phyloP scores from a whole-genome alignment of 1,140 invertebrate species.

The Melipona quadrifasciata region DNA sequence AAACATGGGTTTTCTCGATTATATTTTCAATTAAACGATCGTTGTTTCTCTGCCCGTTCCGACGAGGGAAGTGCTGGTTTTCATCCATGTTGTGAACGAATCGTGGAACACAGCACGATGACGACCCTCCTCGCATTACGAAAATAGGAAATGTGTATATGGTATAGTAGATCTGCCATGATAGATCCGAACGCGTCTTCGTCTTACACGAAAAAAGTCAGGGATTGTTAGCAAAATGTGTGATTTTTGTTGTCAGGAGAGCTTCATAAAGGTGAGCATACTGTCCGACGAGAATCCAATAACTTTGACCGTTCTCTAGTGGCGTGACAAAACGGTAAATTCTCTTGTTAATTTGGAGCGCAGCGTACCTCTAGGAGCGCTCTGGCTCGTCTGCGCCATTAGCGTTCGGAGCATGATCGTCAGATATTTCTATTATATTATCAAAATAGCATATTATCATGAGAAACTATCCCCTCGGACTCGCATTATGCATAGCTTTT shows the following conservation, averaged over 20 bases:
- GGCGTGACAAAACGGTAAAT: conserved; percentile 3
- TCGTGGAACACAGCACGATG: conserved; percentile 5
- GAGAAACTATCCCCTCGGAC: conserved; percentile 42
- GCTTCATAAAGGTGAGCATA: conserved; percentile 69
- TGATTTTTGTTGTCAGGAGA: conserved; percentile 68
- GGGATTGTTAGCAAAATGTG: conserved; percentile 71
- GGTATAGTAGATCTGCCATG: conserved; percentile 72
- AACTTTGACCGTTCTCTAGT: not conserved
- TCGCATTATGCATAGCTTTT: not conserved
- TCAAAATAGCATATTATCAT: conserved; percentile 23
- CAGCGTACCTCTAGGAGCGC: conserved; percentile 49
- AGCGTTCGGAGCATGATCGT: conserved; percentile 70
- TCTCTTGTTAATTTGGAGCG: conserved; percentile 33
- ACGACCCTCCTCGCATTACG: conserved; percentile 25
- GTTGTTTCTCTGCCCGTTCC: not conserved
- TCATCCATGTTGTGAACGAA: not conserved
- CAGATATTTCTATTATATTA: conserved; percentile 63
- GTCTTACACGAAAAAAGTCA: conserved; percentile 67
- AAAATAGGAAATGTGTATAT: conserved; percentile 61
- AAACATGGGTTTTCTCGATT: conserved; percentile 66
- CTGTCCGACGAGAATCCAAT: not conserved
- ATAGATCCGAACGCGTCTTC: conserved; percentile 76
- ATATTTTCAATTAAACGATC: conserved; percentile 38
- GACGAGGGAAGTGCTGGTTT: conserved; percentile 6
- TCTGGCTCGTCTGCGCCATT: conserved; percentile 71